A percentile compares a stretch with the other conserved stretches of the same genome.
phyloP scores from a whole-genome alignment of 2,888 invertebrate genomes.

The Acleris sparsana region DNA sequence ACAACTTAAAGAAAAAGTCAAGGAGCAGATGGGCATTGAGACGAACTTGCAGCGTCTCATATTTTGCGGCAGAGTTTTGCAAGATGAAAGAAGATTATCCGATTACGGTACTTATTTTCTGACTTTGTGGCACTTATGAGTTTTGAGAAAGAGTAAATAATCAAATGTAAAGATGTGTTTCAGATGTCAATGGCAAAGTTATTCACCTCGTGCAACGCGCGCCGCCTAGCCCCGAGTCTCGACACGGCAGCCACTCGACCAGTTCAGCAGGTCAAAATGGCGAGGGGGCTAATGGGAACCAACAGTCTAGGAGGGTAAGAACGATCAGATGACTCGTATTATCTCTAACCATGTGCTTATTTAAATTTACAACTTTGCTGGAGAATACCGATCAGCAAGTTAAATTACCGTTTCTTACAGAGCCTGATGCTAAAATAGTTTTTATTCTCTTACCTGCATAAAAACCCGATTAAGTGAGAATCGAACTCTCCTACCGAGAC shows the following conservation, averaged over 20 bases:
- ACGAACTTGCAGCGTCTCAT: slow-evolving; percentile 94
- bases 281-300: slow-evolving; percentile 40
- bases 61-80: slow-evolving; percentile 96
- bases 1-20: slow-evolving; percentile 91
- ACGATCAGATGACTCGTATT: not conserved
- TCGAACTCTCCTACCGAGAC: too few relatives aligned
- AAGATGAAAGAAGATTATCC: slow-evolving; percentile 92
- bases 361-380: too few relatives aligned
- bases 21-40: slow-evolving; percentile 90
- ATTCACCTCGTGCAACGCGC: slow-evolving; percentile 95
- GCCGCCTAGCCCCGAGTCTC: slow-evolving; percentile 83
- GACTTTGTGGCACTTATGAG: too few relatives aligned
- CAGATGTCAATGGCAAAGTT: slow-evolving; percentile 95
- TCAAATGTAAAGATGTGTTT: slow-evolving; percentile 30
- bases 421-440: too few relatives aligned
- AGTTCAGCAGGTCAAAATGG: slow-evolving; percentile 2
- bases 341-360: too few relatives aligned
- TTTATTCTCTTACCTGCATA: too few relatives aligned
- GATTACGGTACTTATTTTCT: slow-evolving; percentile 88
- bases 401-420: too few relatives aligned
- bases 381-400: too few relatives aligned
- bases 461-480: too few relatives aligned
- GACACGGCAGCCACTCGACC: slow-evolving; percentile 40
- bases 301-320: slow-evolving; percentile 41
- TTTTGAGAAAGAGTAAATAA: not conserved